Conservation (phyloP, 2,888 invertebrate genomes). For the Brachynemurus nebulosus region DNA sequence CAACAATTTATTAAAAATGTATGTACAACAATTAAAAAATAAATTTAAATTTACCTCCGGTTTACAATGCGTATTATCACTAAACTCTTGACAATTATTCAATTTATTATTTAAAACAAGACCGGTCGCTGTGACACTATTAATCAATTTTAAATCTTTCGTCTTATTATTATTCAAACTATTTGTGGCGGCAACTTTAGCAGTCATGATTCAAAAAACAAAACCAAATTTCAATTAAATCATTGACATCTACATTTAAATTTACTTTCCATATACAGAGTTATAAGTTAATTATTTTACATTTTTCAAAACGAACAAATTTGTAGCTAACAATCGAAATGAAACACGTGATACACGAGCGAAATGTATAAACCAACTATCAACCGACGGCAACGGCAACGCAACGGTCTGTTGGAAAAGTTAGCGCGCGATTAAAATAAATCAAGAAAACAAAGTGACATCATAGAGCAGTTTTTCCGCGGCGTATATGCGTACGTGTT, state of each 20-base stretch:
- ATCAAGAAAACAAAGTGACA: background rate
- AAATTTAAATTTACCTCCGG: too few relatives aligned
- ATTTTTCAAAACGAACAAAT: background rate
- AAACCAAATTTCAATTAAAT: too few relatives aligned
- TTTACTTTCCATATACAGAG: background rate
- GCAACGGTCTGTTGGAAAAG: background rate
- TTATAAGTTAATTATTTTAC: background rate
- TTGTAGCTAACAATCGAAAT: too few relatives aligned
- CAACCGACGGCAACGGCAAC: conserved; percentile 1
- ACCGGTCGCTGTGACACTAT: background rate
- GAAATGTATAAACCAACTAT: too few relatives aligned
- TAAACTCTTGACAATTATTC: background rate
- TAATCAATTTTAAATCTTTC: conserved; percentile 1
- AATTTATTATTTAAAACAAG: background rate
- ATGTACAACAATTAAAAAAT: too few relatives aligned
- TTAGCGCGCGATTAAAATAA: background rate
- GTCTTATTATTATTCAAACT: conserved; percentile 1
- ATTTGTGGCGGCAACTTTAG: conserved; percentile 1
- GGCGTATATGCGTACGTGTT: too few relatives aligned
- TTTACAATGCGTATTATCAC: too few relatives aligned
- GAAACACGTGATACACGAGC: too few relatives aligned
- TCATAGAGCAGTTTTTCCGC: background rate
- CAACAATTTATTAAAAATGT: too few relatives aligned
- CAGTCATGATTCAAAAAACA: conserved; percentile 2
- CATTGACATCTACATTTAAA: too few relatives aligned